Conservation (phyloP, 92 coral and sea anemone species). For the Porites divaricata region DNA sequence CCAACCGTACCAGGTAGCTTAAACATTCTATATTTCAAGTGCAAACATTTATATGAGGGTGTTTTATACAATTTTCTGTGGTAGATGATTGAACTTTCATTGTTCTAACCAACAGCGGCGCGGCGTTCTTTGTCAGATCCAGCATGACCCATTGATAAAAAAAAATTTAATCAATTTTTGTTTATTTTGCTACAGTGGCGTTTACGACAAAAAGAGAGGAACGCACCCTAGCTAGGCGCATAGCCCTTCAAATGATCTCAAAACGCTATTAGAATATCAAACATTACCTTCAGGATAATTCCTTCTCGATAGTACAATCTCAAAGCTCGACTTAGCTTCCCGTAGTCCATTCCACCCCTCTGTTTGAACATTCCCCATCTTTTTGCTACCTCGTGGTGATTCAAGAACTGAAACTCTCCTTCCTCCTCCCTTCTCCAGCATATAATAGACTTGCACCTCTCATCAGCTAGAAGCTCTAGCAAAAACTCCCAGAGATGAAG, state of each 20-base stretch:
- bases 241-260: not conserved
- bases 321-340: conserved; percentile 88
- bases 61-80: too few relatives aligned
- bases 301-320: conserved; percentile 83
- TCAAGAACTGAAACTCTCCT: conserved; percentile 80
- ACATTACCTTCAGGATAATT: conserved; percentile 82
- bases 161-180: too few relatives aligned
- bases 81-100: too few relatives aligned
- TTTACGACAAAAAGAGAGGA: too few relatives aligned
- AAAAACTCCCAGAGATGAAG: conserved; percentile 90
- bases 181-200: too few relatives aligned
- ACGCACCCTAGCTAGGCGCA: not conserved
- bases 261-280: too few relatives aligned
- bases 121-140: too few relatives aligned
- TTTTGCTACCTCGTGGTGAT: conserved; percentile 88
- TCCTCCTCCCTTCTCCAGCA: conserved; percentile 82
- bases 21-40: too few relatives aligned
- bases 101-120: too few relatives aligned
- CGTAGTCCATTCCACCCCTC: conserved; percentile 87
- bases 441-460: conserved; percentile 72
- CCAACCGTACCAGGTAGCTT: too few relatives aligned
- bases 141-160: too few relatives aligned
- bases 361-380: conserved; percentile 86
- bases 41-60: too few relatives aligned
- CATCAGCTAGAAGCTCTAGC: conserved; percentile 78